A percentile compares a stretch with the other conserved stretches of the same genome.
Evolutionary conservation across 2,888 invertebrate species (phyloP).

Genomic region (Netelia virgata): DNA sequence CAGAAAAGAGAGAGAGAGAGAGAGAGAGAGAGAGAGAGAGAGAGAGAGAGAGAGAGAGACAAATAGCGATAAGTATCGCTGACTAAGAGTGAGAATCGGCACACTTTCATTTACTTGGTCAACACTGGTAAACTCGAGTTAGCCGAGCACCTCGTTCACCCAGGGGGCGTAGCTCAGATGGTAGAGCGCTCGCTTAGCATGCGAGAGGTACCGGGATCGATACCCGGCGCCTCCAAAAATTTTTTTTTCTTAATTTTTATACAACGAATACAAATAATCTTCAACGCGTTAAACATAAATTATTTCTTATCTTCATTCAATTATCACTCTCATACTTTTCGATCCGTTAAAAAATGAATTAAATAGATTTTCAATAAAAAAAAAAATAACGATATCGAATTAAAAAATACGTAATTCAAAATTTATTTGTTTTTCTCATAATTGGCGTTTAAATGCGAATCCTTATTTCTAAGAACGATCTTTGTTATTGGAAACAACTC

Average conservation of each 20-base stretch:
- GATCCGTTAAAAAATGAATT: background rate
- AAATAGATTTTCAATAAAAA: background rate
- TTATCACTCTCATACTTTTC: background rate
- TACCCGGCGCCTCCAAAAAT: conserved; percentile 73
- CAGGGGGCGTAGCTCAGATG: conserved; percentile 75
- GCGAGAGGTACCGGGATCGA: conserved; percentile 76
- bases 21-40: conserved; percentile 3
- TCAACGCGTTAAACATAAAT: background rate
- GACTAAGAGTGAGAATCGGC: conserved; percentile 24
- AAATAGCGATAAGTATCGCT: conserved; percentile 43
- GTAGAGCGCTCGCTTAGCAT: conserved; percentile 75
- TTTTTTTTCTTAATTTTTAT: conserved; percentile 44
- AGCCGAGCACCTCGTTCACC: background rate
- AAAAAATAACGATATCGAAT: no score
- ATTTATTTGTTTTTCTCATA: no score
- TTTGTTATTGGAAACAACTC: background rate
- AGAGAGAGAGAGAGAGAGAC: background rate
- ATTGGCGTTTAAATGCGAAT: no score
- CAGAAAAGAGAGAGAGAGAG: background rate
- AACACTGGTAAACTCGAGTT: background rate
- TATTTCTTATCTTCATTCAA: background rate
- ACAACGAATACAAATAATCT: background rate
- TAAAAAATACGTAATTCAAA: no score
- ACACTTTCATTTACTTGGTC: conserved; percentile 33
- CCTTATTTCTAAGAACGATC: no score